These are phyloP conservation scores for Stercorarius parasiticus DNA, from an alignment of 2,113 vertebrate species.

Conservation along the genomic window DNA sequence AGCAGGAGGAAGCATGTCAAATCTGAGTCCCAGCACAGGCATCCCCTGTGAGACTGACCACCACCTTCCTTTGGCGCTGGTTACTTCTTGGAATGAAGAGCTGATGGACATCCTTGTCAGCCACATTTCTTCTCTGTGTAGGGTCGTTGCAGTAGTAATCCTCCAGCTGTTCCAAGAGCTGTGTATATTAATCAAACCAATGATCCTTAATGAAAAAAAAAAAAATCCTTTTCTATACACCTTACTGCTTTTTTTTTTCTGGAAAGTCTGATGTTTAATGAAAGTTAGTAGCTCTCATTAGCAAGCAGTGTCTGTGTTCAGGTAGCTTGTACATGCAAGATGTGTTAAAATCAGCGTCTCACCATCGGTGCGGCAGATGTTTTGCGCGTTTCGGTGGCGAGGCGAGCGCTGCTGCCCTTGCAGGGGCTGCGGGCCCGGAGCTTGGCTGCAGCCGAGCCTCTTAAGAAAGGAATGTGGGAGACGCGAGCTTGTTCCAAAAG, in stretches of 20 bases:
- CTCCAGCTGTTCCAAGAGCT: not conserved
- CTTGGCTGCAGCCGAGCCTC: too few species aligned
- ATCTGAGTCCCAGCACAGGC: not conserved
- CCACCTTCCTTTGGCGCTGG: not conserved
- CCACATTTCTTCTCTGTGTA: not conserved
- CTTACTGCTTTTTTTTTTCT: not conserved
- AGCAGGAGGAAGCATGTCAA: not conserved
- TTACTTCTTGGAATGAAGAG: not conserved
- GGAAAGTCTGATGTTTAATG: not conserved
- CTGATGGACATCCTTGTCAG: not conserved
- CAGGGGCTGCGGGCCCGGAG: not conserved
- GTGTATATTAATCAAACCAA: not conserved
- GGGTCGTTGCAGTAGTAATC: rapidly evolving
- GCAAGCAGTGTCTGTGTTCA: rapidly evolving
- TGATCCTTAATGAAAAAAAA: rapidly evolving
- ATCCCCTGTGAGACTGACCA: not conserved
- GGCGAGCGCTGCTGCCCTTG: not conserved
- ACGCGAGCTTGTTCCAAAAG: not conserved
- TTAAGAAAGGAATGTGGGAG: slow-evolving; percentile 2
- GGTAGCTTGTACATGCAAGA: rapidly evolving
- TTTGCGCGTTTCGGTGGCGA: rapidly evolving
- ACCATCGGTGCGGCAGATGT: rapidly evolving
- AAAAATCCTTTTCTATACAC: not conserved
- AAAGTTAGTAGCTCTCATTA: rapidly evolving
- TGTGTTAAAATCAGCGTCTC: not conserved